Conservation (phyloP, 2,888 invertebrate species). For the Sclerodermus sp. region DNA sequence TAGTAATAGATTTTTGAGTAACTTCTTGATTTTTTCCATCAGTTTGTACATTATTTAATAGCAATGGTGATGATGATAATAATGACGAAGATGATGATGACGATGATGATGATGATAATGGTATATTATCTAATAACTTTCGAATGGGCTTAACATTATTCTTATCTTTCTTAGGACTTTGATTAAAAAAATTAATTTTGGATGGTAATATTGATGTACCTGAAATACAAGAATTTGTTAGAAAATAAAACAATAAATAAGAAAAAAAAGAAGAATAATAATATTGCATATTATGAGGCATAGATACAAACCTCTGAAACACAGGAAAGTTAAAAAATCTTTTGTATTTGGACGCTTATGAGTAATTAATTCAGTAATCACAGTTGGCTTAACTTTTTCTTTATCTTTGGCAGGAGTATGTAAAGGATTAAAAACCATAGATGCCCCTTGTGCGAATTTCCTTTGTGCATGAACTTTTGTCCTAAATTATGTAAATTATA, state of each 20-base stretch:
- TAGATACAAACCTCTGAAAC: slow-evolving; percentile 68
- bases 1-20: slow-evolving; percentile 36
- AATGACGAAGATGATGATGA: slow-evolving; percentile 12
- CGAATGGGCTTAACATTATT: slow-evolving; percentile 26
- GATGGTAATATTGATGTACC: slow-evolving; percentile 73
- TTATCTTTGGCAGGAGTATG: slow-evolving; percentile 66
- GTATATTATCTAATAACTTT: slow-evolving; percentile 17
- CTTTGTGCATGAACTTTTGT: slow-evolving; percentile 83
- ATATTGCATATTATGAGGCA: background rate
- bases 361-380: slow-evolving; percentile 67
- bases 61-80: slow-evolving; percentile 14
- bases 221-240: slow-evolving; percentile 33
- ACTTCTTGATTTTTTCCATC: slow-evolving; percentile 24
- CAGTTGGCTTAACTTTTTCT: slow-evolving; percentile 59
- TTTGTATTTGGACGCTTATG: slow-evolving; percentile 78
- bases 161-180: slow-evolving; percentile 44
- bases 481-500: slow-evolving; percentile 55
- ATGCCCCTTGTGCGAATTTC: slow-evolving; percentile 83
- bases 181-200: slow-evolving; percentile 71
- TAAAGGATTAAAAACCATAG: slow-evolving; percentile 62
- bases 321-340: slow-evolving; percentile 83
- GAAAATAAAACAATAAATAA: slow-evolving; percentile 1
- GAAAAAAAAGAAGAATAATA: background rate
- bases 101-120: slow-evolving; percentile 17
- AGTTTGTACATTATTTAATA: slow-evolving; percentile 2